Evolutionary conservation across 1,140 invertebrate genomes (phyloP), one percentile per base, ranked within the genome.

Genomic region (Pentalonia nigronervosa): DNA sequence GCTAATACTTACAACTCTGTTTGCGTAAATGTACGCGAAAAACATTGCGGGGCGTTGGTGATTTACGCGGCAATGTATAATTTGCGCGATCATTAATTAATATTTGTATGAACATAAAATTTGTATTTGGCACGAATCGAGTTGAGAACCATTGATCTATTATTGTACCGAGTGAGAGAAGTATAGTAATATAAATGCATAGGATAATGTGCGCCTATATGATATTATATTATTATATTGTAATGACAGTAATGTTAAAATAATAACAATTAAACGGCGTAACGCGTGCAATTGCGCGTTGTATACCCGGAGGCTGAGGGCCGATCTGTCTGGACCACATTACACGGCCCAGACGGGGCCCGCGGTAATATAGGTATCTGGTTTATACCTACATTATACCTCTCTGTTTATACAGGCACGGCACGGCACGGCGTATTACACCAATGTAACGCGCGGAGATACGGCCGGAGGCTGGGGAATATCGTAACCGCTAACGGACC

Each of bases 401-500:
- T 25, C 36, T 88, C 9, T n/a, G 4, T 67, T 1, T 67, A 67
- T 67, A 50, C 17, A 21, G 17, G 25, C 7, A 9, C 36, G 7
- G 23, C 0, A n/a, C n/a, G n/a, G 41, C 1, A 90, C 36, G 56
- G 56, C 30, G 88, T 50, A 67, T 67, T 67, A 67, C 60, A 67
- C 60, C 30, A n/a, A 67, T 67, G n/a, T 67, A n/a, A n/a, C 60
- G 60, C 30, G 30, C 30, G 14, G 60, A n/a, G 30, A 67, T n/a
- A 56, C 50, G 17, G 48, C 56, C 34, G 4, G 47, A n/a, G 45
- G 67, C 48, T 89, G 6, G 48, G 30, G 9, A 88, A 67, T 67
- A 67, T 67, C 60, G 60, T 67, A 67, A 53, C 48, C 48, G 87
- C n/a, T 53, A 41, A 89, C 48, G n/a, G n/a, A 53, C 48, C 90